These are phyloP conservation scores for Sylvicola cinctus DNA, from an alignment of 2,888 invertebrate species.

Conservation along the genomic window DNA sequence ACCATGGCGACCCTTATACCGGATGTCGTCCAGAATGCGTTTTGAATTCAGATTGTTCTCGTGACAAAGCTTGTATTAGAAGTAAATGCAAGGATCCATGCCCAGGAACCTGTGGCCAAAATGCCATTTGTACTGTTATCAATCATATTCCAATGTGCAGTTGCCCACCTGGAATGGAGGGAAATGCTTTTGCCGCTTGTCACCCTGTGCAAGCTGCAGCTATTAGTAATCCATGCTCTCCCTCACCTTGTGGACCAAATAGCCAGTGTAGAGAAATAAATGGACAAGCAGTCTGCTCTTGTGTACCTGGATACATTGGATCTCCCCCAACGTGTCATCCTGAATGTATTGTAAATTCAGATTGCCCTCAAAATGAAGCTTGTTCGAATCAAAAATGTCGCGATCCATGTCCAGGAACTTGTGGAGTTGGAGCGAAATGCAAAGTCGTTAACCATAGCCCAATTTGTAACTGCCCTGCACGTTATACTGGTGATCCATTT, in stretches of 20 bases:
- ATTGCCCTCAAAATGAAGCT: slow-evolving; percentile 43
- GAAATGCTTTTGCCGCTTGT: slow-evolving; percentile 35
- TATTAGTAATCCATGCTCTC: slow-evolving; percentile 37
- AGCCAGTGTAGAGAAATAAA: slow-evolving; percentile 44
- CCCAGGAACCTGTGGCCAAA: slow-evolving; percentile 61
- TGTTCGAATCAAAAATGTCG: slow-evolving; percentile 52
- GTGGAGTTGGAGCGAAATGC: slow-evolving; percentile 47
- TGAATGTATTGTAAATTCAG: slow-evolving; percentile 48
- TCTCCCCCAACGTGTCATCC: slow-evolving; percentile 52
- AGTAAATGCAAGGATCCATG: slow-evolving; percentile 72
- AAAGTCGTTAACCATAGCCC: slow-evolving; percentile 55
- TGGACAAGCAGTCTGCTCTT: slow-evolving; percentile 42
- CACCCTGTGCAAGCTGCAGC: slow-evolving; percentile 25
- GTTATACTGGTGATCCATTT: slow-evolving; percentile 51
- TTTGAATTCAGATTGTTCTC: slow-evolving; percentile 48
- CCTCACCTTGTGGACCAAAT: slow-evolving; percentile 51
- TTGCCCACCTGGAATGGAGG: slow-evolving; percentile 35
- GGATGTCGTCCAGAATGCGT: slow-evolving; percentile 52
- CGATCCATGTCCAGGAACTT: slow-evolving; percentile 55
- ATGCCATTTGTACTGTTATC: slow-evolving; percentile 47
- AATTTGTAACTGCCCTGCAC: slow-evolving; percentile 41
- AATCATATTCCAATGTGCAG: slow-evolving; percentile 45
- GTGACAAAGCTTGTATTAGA: slow-evolving; percentile 51
- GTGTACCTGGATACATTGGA: slow-evolving; percentile 39
- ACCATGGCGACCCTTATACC: slow-evolving; percentile 40